Evolutionary conservation across 2,113 vertebrate genomes (phyloP).

Genomic region (Pseudois nayaur): DNA sequence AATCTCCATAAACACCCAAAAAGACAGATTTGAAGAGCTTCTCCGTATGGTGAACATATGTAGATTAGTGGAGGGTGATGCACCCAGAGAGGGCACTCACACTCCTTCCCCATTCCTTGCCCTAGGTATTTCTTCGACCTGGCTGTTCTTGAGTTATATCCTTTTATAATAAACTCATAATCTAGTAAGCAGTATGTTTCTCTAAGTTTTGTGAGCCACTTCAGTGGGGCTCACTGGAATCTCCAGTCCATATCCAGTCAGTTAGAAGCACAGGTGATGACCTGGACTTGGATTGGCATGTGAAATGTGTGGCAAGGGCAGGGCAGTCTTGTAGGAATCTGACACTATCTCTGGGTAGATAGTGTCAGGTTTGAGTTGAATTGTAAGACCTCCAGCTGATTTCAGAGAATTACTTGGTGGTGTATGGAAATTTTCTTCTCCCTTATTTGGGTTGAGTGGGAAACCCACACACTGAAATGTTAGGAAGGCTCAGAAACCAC

Average conservation of each 20-base stretch:
- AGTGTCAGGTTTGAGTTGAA: neutral
- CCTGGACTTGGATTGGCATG: neutral
- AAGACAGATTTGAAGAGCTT: neutral
- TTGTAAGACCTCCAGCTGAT: neutral
- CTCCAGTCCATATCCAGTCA: neutral
- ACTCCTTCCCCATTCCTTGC: neutral
- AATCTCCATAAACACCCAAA: neutral
- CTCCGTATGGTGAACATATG: neutral
- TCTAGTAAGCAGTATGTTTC: neutral
- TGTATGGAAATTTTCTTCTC: neutral
- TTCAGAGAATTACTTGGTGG: neutral
- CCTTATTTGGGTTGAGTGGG: neutral
- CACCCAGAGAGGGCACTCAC: neutral
- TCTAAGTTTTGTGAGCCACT: neutral
- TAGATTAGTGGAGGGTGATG: neutral
- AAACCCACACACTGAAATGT: neutral
- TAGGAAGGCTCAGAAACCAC: neutral
- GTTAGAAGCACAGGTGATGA: neutral
- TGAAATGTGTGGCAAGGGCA: neutral
- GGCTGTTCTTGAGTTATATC: neutral
- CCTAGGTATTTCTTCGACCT: neutral
- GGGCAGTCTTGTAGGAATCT: neutral
- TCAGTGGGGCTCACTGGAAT: neutral
- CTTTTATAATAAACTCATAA: neutral
- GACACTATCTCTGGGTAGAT: neutral